Conservation (phyloP, 1,140 invertebrate genomes). For the Pemphigus obesinymphae region DNA sequence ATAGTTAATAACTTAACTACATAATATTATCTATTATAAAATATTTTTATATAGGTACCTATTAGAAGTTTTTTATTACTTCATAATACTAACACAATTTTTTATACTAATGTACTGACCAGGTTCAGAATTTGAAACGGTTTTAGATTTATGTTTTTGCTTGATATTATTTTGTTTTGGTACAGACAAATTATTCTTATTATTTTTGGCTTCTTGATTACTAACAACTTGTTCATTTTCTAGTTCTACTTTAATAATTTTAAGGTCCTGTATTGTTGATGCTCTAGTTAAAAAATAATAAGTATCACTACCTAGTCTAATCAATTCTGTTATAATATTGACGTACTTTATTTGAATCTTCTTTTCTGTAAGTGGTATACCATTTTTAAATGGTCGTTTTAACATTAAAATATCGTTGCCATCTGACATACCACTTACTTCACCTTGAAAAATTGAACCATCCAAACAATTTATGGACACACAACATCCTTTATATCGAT, state of each 20-base stretch:
- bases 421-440: slow-evolving; percentile 67
- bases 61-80: no score
- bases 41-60: no score
- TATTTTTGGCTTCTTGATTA: background rate
- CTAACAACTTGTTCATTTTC: slow-evolving; percentile 47
- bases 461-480: slow-evolving; percentile 73
- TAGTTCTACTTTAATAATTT: slow-evolving; percentile 49
- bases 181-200: background rate
- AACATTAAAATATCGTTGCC: slow-evolving; percentile 63
- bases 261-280: slow-evolving; percentile 42
- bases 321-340: background rate
- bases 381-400: slow-evolving; percentile 73
- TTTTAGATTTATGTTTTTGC: slow-evolving; percentile 37
- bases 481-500: slow-evolving; percentile 66
- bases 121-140: slow-evolving; percentile 44
- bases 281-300: slow-evolving; percentile 13
- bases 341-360: slow-evolving; percentile 58
- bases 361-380: slow-evolving; percentile 61
- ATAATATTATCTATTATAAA: no score
- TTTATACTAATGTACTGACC: slow-evolving; percentile 45
- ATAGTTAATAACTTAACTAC: no score
- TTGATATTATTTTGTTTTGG: slow-evolving; percentile 8
- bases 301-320: background rate
- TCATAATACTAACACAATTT: no score
- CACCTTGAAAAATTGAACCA: slow-evolving; percentile 71